Percentiles rank a stretch among this genome's conserved stretches.
These are phyloP conservation scores for Habrosyne pyritoides DNA, from an alignment of 2,888 invertebrate species.

Conservation along the genomic window DNA sequence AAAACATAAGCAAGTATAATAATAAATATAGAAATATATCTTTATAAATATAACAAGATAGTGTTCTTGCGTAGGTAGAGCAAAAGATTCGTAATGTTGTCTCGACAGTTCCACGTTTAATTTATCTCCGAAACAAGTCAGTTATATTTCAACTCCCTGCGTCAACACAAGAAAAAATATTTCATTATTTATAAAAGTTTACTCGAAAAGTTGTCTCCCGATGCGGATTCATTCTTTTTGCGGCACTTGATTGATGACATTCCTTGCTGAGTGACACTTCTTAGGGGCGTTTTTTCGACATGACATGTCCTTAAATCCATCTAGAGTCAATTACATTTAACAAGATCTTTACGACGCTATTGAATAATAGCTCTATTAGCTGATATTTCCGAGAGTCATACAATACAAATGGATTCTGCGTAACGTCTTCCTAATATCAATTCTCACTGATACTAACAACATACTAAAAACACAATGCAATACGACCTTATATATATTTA, in stretches of 20 bases:
- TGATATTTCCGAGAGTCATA: not conserved
- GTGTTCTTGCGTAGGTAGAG: not conserved
- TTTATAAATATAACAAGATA: not conserved
- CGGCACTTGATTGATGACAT: conserved; percentile 72
- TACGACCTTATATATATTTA: not conserved
- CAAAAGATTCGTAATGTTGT: conserved; percentile 9
- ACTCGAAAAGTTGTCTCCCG: conserved; percentile 56
- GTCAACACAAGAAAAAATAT: conserved; percentile 51
- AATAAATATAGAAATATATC: too few relatives aligned
- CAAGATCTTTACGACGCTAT: conserved; percentile 24
- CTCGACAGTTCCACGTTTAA: conserved; percentile 29
- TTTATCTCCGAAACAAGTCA: conserved; percentile 37
- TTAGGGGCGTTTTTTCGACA: conserved; percentile 48
- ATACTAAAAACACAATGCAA: not conserved
- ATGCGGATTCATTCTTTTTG: conserved; percentile 62
- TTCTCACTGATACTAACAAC: conserved; percentile 12
- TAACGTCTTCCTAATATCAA: conserved; percentile 14
- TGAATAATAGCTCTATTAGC: conserved; percentile 8
- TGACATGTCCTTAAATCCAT: conserved; percentile 52
- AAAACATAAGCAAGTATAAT: too few relatives aligned
- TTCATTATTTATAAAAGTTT: conserved; percentile 56
- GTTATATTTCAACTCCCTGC: conserved; percentile 56
- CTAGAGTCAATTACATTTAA: conserved; percentile 59
- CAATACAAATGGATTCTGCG: too few relatives aligned
- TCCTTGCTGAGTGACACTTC: conserved; percentile 63